phyloP scores from a whole-genome alignment of 2,888 invertebrate genomes.

The Caenorhabditis angaria region DNA sequence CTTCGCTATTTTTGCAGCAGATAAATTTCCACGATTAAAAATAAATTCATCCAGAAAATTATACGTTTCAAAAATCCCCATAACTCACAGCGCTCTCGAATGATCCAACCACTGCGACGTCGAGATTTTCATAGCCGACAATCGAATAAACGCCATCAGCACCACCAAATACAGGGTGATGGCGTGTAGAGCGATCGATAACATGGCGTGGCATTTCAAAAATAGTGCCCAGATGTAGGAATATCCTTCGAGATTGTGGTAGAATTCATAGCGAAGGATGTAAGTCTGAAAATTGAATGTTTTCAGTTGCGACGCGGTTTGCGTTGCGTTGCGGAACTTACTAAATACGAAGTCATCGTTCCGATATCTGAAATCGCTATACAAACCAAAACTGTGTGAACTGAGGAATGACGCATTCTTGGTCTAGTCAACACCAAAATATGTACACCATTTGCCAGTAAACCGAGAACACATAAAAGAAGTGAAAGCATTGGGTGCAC shows the following conservation, averaged over 20 bases:
- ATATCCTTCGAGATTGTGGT: conserved; percentile 51
- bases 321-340: conserved; percentile 10
- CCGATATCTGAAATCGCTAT: conserved; percentile 64
- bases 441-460: conserved; percentile 58
- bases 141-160: conserved; percentile 65
- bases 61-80: too few species aligned
- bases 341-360: conserved; percentile 63
- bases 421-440: conserved; percentile 59
- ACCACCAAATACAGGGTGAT: conserved; percentile 65
- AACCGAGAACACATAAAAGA: conserved; percentile 57
- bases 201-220: conserved; percentile 59
- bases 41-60: too few species aligned
- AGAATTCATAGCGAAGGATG: conserved; percentile 61
- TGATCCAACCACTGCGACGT: conserved; percentile 46
- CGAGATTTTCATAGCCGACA: conserved; percentile 52
- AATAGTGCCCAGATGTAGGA: conserved; percentile 58
- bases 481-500: conserved; percentile 57
- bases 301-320: background rate
- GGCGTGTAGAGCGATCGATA: conserved; percentile 63
- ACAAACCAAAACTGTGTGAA: conserved; percentile 60
- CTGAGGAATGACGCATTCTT: conserved; percentile 57
- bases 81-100: conserved; percentile 48
- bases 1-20: too few species aligned
- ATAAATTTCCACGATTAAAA: too few species aligned
- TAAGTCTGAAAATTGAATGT: conserved; percentile 52